Base-by-base conservation (phyloP, 2,797 vertebrate genomes). In the Poeciliopsis presidionis region DNA sequence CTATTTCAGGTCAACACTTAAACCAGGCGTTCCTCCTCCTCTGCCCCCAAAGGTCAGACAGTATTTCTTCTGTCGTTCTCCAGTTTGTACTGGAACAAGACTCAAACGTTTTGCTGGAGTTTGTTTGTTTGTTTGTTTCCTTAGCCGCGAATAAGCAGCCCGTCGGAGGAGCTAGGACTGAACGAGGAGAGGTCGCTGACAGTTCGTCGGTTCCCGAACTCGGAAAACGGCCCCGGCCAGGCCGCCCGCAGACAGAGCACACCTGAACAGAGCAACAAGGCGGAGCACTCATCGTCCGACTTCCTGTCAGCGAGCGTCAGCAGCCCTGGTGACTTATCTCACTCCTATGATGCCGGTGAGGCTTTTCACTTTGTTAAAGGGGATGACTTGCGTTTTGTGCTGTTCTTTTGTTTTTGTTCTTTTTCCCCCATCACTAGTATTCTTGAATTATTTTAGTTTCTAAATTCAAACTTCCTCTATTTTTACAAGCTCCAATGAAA, bases 1-100 rank as follows among this genome's bases (percentile, higher is more conserved):
- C n/a, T 41, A 0, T 95, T 94, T 86, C 88, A 99, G 98, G 71
- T 97, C 97, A 0, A 99, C 98, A 1, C 94, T 98, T 18, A 98
- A 97, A 90, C 95, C 96, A 46, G 95, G 94, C 49, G 59, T 95
- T 83, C 98, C 97, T 0, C 98, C 98, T 84, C 98, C 98, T 0
- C 94, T 99, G 30, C 98, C 98, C 79, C 98, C 98, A 18, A 99
- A 99, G 96, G 98, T 99, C 86, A 95, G 91, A 41, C 9, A 2
- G 0, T 36, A 8, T 33, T 41, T 22, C 49, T 43, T 36, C 20
- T 8, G n/a, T 20, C 7, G 11, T 43, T 28, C 11, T 22, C 25
- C 14, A 3, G 12, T 36, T 65, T 51, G 22, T 7, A 4, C 51
- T 30, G n/a, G 49, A 30, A 47, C 47, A 7, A 49, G 7, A 63